phyloP scores from a whole-genome alignment of 2,888 invertebrate genomes.

The Nomada fucata region DNA sequence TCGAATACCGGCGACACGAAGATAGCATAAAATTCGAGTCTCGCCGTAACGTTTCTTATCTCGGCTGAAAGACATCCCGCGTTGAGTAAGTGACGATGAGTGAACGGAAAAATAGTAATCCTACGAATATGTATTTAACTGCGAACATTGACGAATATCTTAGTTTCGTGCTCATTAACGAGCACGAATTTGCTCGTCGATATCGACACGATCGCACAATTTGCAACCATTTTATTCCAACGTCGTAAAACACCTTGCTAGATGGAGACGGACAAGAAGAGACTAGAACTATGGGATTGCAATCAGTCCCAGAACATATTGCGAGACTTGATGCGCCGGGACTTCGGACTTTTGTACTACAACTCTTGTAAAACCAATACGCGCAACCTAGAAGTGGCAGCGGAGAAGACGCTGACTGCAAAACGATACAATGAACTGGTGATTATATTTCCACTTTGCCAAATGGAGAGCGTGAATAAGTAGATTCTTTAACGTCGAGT shows the following conservation, averaged over 20 bases:
- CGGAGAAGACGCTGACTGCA: conserved; percentile 88
- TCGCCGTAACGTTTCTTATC: too few species aligned
- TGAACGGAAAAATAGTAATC: too few species aligned
- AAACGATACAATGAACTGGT: conserved; percentile 88
- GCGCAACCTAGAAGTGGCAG: conserved; percentile 86
- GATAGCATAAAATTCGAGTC: too few species aligned
- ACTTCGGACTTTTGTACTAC: conserved; percentile 76
- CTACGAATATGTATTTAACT: too few species aligned
- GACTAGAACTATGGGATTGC: conserved; percentile 61
- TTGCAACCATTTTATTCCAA: too few species aligned
- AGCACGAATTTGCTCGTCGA: too few species aligned
- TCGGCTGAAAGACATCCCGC: too few species aligned
- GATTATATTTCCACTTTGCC: conserved; percentile 43
- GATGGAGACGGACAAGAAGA: conserved; percentile 75
- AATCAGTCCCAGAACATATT: conserved; percentile 75
- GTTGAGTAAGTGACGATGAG: too few species aligned
- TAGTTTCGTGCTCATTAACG: too few species aligned
- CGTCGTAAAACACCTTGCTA: conserved; percentile 23
- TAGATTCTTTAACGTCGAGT: neutral
- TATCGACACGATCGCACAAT: too few species aligned
- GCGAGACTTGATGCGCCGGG: conserved; percentile 78
- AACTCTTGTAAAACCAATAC: conserved; percentile 82
- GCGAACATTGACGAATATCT: too few species aligned
- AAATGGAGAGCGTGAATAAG: neutral
- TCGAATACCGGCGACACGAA: too few species aligned